Evolutionary conservation across 1,140 invertebrate genomes (phyloP).

Genomic region (Aphaenogaster floridana): DNA sequence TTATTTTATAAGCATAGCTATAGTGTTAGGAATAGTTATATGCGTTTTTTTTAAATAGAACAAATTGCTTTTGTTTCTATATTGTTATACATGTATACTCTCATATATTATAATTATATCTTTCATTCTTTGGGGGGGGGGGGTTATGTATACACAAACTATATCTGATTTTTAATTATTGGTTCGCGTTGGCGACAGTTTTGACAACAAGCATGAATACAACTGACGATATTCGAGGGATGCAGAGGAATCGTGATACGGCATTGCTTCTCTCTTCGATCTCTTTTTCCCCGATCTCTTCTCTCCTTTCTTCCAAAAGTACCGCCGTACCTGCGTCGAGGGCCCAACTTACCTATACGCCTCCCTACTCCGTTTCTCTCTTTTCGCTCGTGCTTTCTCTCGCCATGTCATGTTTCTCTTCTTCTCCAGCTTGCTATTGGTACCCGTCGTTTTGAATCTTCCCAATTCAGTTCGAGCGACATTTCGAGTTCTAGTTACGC

Average conservation of each 20-base stretch:
- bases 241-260: constrained; percentile 22
- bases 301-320: constrained; percentile 56
- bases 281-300: constrained; percentile 59
- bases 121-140: neutral
- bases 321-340: constrained; percentile 52
- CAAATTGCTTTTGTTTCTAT: neutral
- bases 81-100: neutral
- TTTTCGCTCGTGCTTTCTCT: constrained; percentile 62
- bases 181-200: neutral
- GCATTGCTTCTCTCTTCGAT: constrained; percentile 61
- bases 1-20: neutral
- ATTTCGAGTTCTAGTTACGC: constrained; percentile 13
- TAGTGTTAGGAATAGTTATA: neutral
- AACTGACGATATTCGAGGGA: neutral
- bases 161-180: neutral
- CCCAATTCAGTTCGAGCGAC: neutral
- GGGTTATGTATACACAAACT: neutral
- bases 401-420: constrained; percentile 52
- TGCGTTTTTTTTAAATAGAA: neutral
- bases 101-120: neutral
- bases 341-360: constrained; percentile 22
- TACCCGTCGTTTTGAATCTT: constrained; percentile 15
- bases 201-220: constrained; percentile 1
- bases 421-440: neutral
- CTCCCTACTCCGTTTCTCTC: constrained; percentile 27